Base-by-base conservation (phyloP, 2,797 vertebrate genomes). In the Centroberyx gerrardi region DNA sequence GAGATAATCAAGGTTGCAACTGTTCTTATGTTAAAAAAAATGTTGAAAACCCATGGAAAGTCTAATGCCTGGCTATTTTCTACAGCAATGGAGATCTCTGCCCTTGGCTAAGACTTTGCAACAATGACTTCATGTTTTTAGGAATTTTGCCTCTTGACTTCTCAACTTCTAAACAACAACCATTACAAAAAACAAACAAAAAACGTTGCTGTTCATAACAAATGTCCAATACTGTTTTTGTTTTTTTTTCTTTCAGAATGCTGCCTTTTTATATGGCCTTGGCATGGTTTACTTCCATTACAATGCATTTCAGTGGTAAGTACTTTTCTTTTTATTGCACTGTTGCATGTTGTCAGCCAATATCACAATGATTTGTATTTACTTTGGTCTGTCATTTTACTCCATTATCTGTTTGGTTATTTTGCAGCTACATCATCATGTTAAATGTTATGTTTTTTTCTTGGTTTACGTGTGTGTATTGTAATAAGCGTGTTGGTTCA, bases 261-360 rank as follows among this genome's bases (percentile, higher is more conserved):
- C 97, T 97, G 96, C 97, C 96, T 99, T 99, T 97, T 97, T 99
- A 93, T 99, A 99, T 83, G 98, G 98, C 94, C 97, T 99, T 89
- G 98, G 97, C 94, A 97, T 99, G 97, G 97, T 98, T 94, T 99
- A 99, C 96, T 99, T 98, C 96, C 96, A 98, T 98, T 99, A 98
- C 95, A 99, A 97, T 94, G 96, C 98, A 93, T 99, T 98, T 98
- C 98, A 98, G 75, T 99, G 98, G 98, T 99, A 96, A 98, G 98
- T 96, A 88, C 74, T 13, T 17, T 33, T 2, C 44, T 5, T 74
- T 68, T 14, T 76, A 44, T 48, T 36, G 36, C 49, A 42, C 9
- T 68, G 27, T 48, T 22, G 6, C 10, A 0, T 72, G 31, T 38
- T 28, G 15, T 12, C 36, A 28, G 13, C 17, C 54, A 55, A 10